Base-by-base conservation (phyloP, 2,113 vertebrate genomes). In the Stomatorhinus ivindoensis region DNA sequence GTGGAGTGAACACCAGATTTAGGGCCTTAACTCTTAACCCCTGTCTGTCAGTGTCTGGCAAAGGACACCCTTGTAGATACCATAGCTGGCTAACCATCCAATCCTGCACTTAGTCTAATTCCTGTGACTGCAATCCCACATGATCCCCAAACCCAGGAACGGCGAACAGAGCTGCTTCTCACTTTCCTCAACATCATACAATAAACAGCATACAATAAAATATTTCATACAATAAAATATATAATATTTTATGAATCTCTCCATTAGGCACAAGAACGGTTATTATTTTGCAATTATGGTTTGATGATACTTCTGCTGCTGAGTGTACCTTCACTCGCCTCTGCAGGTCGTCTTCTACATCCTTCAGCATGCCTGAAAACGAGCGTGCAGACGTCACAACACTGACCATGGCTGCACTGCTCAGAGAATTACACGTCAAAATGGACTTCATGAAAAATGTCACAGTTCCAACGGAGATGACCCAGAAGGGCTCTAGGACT, bases 301-400 rank as follows among this genome's bases (percentile, higher is more conserved):
- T 15, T 7, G 17, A 17, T 19, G 31, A 19, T 13, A 80, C 19
- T 76, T 35, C 17, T 42, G 73, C 73, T 39, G 15, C 5, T 47
- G 39, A 24, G 27, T 55, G 24, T 96, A 99, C 98, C 98, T 99
- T 99, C 69, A 99, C 98, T 97, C 97, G 97, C 93, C 97, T 97
- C 94, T 99, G 98, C 93, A 99, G 94, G 90, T 99, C 98, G 92
- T 99, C 98, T 93, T 99, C 98, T 87, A 99, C 98, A 92, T 99
- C 98, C 95, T 99, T 99, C 9, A 99, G 95, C 98, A 99, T 99
- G 90, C 98, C 98, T 99, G 55, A 9, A 87, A 53, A 50, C 50
- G 13, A 87, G 69, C 47, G 82, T 35, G 11, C 73, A 84, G 39
- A 9, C 65, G 50, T 44, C 6, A n/a, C 35, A 13, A 48, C 84